These are phyloP conservation scores for Virgularia gustaviana DNA, from an alignment of 92 coral and sea anemone species.

Conservation along the genomic window DNA sequence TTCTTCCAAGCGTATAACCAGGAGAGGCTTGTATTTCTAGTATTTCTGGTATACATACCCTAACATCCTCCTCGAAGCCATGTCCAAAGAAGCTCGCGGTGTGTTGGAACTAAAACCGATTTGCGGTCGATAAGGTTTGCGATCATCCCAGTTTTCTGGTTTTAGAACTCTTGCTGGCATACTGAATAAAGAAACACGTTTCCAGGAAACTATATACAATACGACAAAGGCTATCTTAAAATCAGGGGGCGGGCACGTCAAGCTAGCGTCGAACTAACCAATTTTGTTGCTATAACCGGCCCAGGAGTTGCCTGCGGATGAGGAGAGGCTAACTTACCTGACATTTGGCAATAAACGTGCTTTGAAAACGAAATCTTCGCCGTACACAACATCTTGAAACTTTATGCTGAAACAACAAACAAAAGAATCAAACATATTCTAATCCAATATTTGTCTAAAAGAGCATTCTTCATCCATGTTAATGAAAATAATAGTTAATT, in stretches of 20 bases:
- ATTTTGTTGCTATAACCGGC: too few relatives aligned
- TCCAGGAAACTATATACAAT: neutral
- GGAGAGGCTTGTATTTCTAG: too few relatives aligned
- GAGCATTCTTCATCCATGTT: neutral
- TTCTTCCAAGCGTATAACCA: too few relatives aligned
- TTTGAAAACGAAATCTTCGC: slow-evolving; percentile 57
- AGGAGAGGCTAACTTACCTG: slow-evolving; percentile 29
- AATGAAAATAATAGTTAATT: too few relatives aligned
- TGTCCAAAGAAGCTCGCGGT: slow-evolving; percentile 73
- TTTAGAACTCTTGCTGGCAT: slow-evolving; percentile 90
- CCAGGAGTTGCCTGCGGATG: too few relatives aligned
- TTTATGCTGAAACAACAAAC: slow-evolving; percentile 53
- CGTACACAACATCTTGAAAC: slow-evolving; percentile 63
- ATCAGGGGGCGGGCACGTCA: too few relatives aligned
- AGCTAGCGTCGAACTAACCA: too few relatives aligned
- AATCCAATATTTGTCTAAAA: neutral
- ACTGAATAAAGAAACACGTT: slow-evolving; percentile 28
- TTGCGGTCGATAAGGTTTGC: slow-evolving; percentile 69
- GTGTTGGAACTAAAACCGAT: slow-evolving; percentile 83
- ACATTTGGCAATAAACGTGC: slow-evolving; percentile 47
- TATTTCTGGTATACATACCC: too few relatives aligned
- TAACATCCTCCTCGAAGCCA: slow-evolving; percentile 78
- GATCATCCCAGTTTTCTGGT: slow-evolving; percentile 70
- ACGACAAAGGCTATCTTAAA: neutral
- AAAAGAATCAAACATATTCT: neutral